A percentile compares a stretch with the other conserved stretches of the same genome.
Conservation (phyloP, 2,113 vertebrate species). For the Zapus hudsonius region DNA sequence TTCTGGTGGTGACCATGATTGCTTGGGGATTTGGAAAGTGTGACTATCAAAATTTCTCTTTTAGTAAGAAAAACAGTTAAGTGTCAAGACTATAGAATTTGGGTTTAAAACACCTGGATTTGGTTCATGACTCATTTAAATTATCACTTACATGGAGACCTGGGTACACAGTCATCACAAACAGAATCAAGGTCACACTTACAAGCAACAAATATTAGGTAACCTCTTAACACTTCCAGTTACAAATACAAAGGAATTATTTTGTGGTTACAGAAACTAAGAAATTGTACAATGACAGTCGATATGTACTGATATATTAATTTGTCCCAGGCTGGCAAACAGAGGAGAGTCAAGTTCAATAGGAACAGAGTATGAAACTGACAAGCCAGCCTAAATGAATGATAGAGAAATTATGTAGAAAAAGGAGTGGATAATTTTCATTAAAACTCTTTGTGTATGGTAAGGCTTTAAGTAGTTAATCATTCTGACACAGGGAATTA, state of each 20-base stretch:
- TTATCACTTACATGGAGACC: background rate
- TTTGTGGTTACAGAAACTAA: background rate
- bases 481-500: background rate
- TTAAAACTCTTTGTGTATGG: background rate
- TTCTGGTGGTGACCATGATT: background rate
- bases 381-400: background rate
- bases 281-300: background rate
- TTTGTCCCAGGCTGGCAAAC: background rate
- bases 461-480: background rate
- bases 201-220: background rate
- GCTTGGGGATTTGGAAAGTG: background rate
- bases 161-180: background rate
- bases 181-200: background rate
- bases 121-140: background rate
- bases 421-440: constrained; percentile 20
- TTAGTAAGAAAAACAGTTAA: background rate
- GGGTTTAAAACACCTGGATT: background rate
- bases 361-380: background rate
- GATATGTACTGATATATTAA: background rate
- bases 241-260: background rate
- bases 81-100: constrained; percentile 10
- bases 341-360: background rate
- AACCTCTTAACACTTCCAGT: no score
- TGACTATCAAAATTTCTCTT: background rate
- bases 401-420: background rate